phyloP scores from a whole-genome alignment of 1,140 invertebrate species.

The Drosophila simulans region DNA sequence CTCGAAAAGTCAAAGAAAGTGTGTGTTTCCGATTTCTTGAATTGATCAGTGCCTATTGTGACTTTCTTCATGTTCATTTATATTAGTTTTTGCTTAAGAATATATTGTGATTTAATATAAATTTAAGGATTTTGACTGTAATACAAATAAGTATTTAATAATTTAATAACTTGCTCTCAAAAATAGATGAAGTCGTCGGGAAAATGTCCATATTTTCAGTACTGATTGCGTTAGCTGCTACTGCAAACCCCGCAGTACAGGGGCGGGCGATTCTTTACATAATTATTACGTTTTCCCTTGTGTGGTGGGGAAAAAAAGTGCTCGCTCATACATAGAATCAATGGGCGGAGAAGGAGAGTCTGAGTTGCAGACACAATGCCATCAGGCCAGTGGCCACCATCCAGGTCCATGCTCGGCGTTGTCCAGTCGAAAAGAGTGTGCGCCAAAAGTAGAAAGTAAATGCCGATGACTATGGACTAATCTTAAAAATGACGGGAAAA shows the following conservation, averaged over 20 bases:
- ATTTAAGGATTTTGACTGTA: too few relatives aligned
- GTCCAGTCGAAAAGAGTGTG: slow-evolving; percentile 17
- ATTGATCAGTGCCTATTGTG: too few relatives aligned
- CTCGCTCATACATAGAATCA: slow-evolving; percentile 67
- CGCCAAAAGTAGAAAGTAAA: slow-evolving; percentile 74
- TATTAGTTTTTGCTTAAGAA: too few relatives aligned
- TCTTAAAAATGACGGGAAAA: slow-evolving; percentile 77
- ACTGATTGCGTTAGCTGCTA: slow-evolving; percentile 54
- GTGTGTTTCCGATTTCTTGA: background rate
- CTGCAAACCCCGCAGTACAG: slow-evolving; percentile 27
- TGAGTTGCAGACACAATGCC: slow-evolving; percentile 39
- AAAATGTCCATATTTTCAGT: slow-evolving; percentile 17
- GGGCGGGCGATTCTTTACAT: slow-evolving; percentile 66
- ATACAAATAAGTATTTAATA: too few relatives aligned
- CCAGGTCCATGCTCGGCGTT: background rate
- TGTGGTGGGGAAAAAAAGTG: slow-evolving; percentile 55
- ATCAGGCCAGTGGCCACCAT: slow-evolving; percentile 35
- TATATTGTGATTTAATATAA: too few relatives aligned
- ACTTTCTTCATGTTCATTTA: too few relatives aligned
- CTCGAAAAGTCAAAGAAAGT: too few relatives aligned
- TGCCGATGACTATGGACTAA: slow-evolving; percentile 79
- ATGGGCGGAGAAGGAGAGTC: slow-evolving; percentile 18
- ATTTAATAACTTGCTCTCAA: too few relatives aligned
- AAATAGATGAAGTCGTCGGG: background rate
- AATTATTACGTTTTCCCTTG: slow-evolving; percentile 73